These are phyloP conservation scores for Tetragnatha versicolor DNA, from an alignment of 1,140 invertebrate genomes.

Conservation along the genomic window DNA sequence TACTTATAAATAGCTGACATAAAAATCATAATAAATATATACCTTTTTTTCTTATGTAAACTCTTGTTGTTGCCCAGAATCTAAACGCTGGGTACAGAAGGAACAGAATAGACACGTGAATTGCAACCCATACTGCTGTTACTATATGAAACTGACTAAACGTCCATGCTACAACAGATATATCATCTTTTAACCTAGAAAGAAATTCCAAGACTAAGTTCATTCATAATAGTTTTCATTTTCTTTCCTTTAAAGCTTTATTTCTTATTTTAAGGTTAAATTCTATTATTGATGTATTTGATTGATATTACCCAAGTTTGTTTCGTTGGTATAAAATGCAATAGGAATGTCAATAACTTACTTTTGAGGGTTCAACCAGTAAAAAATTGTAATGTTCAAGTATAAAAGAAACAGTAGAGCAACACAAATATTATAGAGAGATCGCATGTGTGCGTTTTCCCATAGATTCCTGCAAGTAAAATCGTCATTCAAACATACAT, in stretches of 20 bases:
- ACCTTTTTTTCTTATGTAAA: constrained; percentile 9
- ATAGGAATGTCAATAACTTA: too few relatives aligned
- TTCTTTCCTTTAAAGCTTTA: neutral
- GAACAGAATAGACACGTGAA: constrained; percentile 62
- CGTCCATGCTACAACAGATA: constrained; percentile 59
- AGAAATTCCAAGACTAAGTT: neutral
- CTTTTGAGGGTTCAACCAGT: constrained; percentile 27
- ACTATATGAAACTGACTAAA: constrained; percentile 65
- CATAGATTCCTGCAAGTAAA: constrained; percentile 39
- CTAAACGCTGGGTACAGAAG: constrained; percentile 66
- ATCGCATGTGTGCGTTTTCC: constrained; percentile 42
- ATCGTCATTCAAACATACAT: too few relatives aligned
- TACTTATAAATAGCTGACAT: too few relatives aligned
- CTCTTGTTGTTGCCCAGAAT: constrained; percentile 62
- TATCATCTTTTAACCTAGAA: constrained; percentile 42
- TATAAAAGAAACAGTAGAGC: constrained; percentile 33
- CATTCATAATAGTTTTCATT: neutral
- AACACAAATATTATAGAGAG: constrained; percentile 48
- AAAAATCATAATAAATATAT: neutral
- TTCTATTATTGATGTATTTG: neutral
- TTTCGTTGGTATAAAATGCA: too few relatives aligned
- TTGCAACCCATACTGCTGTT: constrained; percentile 64
- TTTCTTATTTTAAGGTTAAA: neutral
- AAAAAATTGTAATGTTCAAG: constrained; percentile 36
- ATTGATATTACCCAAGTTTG: neutral